Conservation (phyloP, 2,888 invertebrate species). For the Ichneumon xanthorius region DNA sequence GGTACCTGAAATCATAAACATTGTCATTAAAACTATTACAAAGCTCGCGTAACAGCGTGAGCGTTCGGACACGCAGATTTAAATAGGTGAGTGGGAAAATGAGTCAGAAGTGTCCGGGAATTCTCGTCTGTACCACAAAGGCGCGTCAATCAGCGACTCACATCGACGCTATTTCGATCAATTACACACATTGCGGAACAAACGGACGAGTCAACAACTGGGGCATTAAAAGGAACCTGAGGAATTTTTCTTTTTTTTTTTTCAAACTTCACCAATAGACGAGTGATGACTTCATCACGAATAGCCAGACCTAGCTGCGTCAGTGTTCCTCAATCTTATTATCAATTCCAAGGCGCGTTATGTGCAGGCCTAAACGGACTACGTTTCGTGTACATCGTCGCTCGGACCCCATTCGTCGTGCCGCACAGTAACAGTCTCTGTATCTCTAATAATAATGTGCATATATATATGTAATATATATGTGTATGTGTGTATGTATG, state of each 20-base stretch:
- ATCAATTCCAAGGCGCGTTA: constrained; percentile 62
- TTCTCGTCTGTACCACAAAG: neutral
- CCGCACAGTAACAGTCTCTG: constrained; percentile 12
- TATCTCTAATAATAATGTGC: constrained; percentile 30
- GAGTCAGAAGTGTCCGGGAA: constrained; percentile 2
- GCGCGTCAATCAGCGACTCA: neutral
- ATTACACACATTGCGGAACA: constrained; percentile 14
- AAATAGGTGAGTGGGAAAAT: constrained; percentile 2
- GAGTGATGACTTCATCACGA: constrained; percentile 61
- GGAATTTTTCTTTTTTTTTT: constrained; percentile 28
- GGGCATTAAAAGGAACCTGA: constrained; percentile 47
- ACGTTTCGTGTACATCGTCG: constrained; percentile 27
- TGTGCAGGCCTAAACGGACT: constrained; percentile 38
- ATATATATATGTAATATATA: constrained; percentile 4
- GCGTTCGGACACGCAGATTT: neutral
- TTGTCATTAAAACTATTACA: constrained; percentile 66
- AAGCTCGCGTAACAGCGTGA: neutral
- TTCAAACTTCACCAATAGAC: constrained; percentile 55
- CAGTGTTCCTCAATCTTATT: constrained; percentile 65
- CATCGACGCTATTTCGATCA: neutral
- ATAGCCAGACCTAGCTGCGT: constrained; percentile 6
- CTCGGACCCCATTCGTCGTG: constrained; percentile 22
- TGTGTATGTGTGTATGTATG: constrained; percentile 5
- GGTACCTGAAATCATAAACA: constrained; percentile 81
- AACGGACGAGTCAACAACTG: constrained; percentile 37